Evolutionary conservation across 2,797 vertebrate species (phyloP).

Genomic region (Vireo griseus): DNA sequence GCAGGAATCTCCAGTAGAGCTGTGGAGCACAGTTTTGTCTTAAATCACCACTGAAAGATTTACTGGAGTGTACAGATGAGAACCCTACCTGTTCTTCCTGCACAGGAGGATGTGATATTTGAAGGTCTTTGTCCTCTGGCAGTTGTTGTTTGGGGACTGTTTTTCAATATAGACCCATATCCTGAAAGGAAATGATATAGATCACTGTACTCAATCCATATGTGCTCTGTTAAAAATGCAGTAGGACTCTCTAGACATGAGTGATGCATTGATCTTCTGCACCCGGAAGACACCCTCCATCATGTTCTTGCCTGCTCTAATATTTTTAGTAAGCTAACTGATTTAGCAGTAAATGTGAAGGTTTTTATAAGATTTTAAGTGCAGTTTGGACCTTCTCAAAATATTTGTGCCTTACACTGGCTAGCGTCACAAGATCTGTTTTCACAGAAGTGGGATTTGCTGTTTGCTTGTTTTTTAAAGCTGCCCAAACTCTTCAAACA

Average conservation of each 20-base stretch:
- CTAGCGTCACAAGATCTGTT: neutral
- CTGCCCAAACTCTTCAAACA: neutral
- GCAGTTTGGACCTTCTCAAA: neutral
- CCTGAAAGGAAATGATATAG: neutral
- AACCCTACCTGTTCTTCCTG: neutral
- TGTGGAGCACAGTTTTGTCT: neutral
- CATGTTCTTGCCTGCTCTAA: neutral
- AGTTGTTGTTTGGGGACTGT: neutral
- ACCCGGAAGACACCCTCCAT: neutral
- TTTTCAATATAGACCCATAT: neutral
- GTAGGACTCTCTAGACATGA: neutral
- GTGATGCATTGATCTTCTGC: neutral
- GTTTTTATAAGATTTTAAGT: neutral
- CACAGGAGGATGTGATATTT: neutral
- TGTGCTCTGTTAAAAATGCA: conserved; percentile 2
- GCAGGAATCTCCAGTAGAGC: neutral
- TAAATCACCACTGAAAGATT: neutral
- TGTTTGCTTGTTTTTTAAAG: conserved; percentile 1
- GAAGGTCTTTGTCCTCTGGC: neutral
- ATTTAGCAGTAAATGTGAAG: neutral
- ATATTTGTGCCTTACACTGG: neutral
- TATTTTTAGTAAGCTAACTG: neutral
- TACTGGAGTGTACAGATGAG: neutral
- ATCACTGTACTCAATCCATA: neutral
- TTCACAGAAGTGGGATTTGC: neutral